Evolutionary conservation across 2,797 vertebrate genomes (phyloP).

Genomic region (Sandelia bainsii): DNA sequence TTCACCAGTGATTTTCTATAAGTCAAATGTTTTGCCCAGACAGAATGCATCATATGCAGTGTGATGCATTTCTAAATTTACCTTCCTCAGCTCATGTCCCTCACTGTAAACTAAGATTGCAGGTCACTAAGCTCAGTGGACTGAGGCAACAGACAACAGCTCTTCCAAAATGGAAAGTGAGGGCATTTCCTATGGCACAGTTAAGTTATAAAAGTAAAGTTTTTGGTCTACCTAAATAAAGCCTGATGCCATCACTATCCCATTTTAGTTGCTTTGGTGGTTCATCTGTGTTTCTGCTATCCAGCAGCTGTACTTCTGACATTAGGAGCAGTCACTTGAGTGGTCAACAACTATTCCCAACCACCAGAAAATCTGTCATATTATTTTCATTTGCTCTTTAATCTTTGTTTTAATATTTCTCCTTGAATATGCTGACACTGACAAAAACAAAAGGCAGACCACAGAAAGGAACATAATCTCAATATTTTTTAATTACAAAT

Average conservation of each 20-base stretch:
- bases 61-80: constrained; percentile 54
- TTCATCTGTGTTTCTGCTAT: constrained; percentile 46
- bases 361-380: constrained; percentile 9
- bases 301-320: constrained; percentile 39
- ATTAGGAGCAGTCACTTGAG: constrained; percentile 6
- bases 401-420: neutral
- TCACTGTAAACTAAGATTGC: constrained; percentile 33
- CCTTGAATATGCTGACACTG: neutral
- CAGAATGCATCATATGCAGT: constrained; percentile 38
- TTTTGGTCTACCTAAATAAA: constrained; percentile 63
- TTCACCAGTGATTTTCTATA: constrained; percentile 52
- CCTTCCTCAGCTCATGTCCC: constrained; percentile 35
- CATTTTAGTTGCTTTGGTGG: constrained; percentile 53
- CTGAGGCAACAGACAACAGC: constrained; percentile 27
- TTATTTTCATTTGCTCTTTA: constrained; percentile 5
- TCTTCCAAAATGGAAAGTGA: constrained; percentile 51
- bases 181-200: constrained; percentile 52
- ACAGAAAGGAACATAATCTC: constrained; percentile 1
- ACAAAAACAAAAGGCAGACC: constrained; percentile 19
- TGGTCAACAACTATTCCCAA: constrained; percentile 6
- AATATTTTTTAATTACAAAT: neutral
- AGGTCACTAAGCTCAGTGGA: constrained; percentile 16
- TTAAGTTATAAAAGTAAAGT: constrained; percentile 40
- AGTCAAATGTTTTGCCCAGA: constrained; percentile 43
- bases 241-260: constrained; percentile 52